Evolutionary conservation across 2,113 vertebrate genomes (phyloP).

Genomic region (Psephotus haematonotus): DNA sequence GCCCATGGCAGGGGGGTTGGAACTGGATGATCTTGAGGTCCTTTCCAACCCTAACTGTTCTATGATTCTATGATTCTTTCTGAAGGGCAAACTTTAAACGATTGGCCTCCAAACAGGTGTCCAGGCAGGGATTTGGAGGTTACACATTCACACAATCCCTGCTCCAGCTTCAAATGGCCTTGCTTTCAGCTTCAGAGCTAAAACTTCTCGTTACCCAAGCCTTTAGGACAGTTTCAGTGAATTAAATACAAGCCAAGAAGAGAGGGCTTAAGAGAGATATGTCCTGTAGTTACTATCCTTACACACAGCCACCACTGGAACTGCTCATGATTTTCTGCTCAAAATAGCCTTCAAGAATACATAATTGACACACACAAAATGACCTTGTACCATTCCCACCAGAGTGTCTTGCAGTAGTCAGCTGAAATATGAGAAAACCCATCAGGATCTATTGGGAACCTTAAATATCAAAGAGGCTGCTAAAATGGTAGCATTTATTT

Average conservation of each 20-base stretch:
- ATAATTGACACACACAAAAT: accelerated
- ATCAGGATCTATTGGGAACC: not conserved
- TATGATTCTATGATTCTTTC: not conserved
- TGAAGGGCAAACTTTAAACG: not conserved
- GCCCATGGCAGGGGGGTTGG: no score
- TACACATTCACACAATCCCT: not conserved
- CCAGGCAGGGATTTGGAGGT: slow-evolving; percentile 6
- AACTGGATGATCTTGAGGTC: no score
- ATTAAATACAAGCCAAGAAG: slow-evolving; percentile 10
- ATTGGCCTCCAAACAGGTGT: not conserved
- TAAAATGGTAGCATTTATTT: not conserved
- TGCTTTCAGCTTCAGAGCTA: not conserved
- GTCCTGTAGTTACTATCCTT: slow-evolving; percentile 16
- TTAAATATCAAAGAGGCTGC: not conserved
- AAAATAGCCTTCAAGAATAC: not conserved
- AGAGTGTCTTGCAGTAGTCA: not conserved
- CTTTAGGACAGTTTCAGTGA: slow-evolving; percentile 8
- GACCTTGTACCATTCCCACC: not conserved
- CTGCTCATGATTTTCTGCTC: not conserved
- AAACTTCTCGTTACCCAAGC: not conserved
- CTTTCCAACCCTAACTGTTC: no score
- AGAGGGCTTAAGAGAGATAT: slow-evolving; percentile 15
- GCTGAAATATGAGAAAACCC: not conserved
- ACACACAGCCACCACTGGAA: not conserved
- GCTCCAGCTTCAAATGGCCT: not conserved